Base-by-base conservation (phyloP, 2,797 vertebrate species). In the Mormyrops attenuatus region DNA sequence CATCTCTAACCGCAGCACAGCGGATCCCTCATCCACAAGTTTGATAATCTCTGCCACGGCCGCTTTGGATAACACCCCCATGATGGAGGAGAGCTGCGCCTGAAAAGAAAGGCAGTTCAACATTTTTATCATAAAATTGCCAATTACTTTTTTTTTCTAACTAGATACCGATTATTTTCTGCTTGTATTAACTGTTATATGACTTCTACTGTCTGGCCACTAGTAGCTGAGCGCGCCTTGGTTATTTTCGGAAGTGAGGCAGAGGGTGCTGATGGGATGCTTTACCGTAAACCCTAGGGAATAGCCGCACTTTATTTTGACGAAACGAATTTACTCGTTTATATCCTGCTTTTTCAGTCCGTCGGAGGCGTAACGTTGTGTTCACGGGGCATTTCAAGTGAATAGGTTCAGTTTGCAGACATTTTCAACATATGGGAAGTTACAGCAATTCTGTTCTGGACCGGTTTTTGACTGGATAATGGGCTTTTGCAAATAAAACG, bases 21-120 rank as follows among this genome's bases (percentile, higher is more conserved):
- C 93, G 7, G 95, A 95, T 91, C 94, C 96, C 13, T 96, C 95
- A 15, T 96, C 95, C 0, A 96, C 95, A 47, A 97, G 94, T 92
- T 93, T 95, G 57, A 95, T 90, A 57, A 97, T 96, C 92, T 97
- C 96, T 0, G 92, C 88, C 88, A 96, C 77, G 30, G 96, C 96
- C 52, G 94, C 93, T 90, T 95, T 96, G 1, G 95, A 95, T 77
- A 97, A 92, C 90, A 94, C 95, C 5, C 96, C 96, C 92, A 96
- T 92, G 66, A 96, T 93, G 0, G 92, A 92, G 80, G 95, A 94
- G 38, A 97, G 53, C 91, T 96, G 96, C 80, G 91, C 91, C 55
- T 95, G 95, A 55, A 96, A 96, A 91, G 93, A 93, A 60, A 94
- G 88, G 22, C 90, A 93, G 92, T 93, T 96, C 2, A 95, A 95